phyloP scores from a whole-genome alignment of 2,113 vertebrate genomes.

The Chroicocephalus ridibundus region DNA sequence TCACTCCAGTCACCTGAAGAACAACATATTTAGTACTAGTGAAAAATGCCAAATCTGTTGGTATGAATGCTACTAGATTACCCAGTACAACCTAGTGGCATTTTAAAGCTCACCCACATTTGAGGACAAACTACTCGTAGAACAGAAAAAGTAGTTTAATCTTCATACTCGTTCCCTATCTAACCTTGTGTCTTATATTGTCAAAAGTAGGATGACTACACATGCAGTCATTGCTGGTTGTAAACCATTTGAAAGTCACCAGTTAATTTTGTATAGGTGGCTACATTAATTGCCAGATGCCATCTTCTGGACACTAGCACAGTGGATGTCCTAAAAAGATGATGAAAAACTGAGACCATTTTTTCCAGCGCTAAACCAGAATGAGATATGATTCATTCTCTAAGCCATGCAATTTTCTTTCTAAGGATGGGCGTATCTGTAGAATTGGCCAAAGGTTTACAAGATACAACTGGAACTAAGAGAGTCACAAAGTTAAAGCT shows the following conservation, averaged over 20 bases:
- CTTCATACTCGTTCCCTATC: background rate
- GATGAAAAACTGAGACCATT: background rate
- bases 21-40: background rate
- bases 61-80: background rate
- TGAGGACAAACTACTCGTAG: background rate
- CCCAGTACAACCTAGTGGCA: background rate
- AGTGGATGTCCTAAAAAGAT: background rate
- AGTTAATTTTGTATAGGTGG: background rate
- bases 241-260: background rate
- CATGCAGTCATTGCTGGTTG: background rate
- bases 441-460: background rate
- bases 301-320: background rate
- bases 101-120: background rate
- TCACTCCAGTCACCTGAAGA: background rate
- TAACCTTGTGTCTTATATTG: background rate
- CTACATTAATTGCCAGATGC: background rate
- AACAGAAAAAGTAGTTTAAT: background rate
- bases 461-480: background rate
- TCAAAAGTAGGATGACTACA: background rate
- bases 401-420: background rate
- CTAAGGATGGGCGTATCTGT: background rate
- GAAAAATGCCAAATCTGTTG: background rate
- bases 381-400: background rate
- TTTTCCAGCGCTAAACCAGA: background rate
- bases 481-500: background rate